These are phyloP conservation scores for Epistrophe grossulariae DNA, from an alignment of 2,888 invertebrate species.

Conservation along the genomic window DNA sequence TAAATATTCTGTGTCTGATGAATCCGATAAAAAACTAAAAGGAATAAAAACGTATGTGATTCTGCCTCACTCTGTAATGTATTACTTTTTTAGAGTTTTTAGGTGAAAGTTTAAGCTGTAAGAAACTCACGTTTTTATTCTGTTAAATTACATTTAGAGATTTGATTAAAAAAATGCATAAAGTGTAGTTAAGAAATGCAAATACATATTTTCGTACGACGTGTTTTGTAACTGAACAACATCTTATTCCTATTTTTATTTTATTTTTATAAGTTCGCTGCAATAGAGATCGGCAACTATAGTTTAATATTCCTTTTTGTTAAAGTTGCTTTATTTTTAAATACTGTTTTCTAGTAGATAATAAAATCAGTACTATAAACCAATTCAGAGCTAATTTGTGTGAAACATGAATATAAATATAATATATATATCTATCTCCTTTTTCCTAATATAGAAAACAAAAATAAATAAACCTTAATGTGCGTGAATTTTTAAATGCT, in stretches of 20 bases:
- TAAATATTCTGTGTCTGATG: slow-evolving; percentile 5
- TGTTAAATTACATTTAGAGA: background rate
- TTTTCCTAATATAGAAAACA: slow-evolving; percentile 4
- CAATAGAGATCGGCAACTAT: slow-evolving; percentile 37
- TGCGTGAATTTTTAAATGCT: slow-evolving; percentile 43
- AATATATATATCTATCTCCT: slow-evolving; percentile 12
- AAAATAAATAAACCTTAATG: slow-evolving; percentile 26
- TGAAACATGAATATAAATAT: slow-evolving; percentile 24
- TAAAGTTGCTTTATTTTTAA: slow-evolving; percentile 39
- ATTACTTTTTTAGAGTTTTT: background rate
- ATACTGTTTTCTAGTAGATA: slow-evolving; percentile 69
- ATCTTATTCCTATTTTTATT: slow-evolving; percentile 31
- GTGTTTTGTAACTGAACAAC: slow-evolving; percentile 18
- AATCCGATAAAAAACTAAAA: background rate
- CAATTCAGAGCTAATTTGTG: slow-evolving; percentile 44
- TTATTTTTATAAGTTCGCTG: slow-evolving; percentile 29
- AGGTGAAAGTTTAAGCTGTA: background rate
- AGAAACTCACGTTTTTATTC: no score
- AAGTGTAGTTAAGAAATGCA: background rate
- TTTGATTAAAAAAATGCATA: background rate
- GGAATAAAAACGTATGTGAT: background rate
- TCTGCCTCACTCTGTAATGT: slow-evolving; percentile 3
- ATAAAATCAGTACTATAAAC: slow-evolving; percentile 50
- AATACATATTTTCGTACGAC: background rate
- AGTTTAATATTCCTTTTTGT: slow-evolving; percentile 41